phyloP scores from a whole-genome alignment of 1,140 invertebrate species.

The Wasmannia auropunctata region DNA sequence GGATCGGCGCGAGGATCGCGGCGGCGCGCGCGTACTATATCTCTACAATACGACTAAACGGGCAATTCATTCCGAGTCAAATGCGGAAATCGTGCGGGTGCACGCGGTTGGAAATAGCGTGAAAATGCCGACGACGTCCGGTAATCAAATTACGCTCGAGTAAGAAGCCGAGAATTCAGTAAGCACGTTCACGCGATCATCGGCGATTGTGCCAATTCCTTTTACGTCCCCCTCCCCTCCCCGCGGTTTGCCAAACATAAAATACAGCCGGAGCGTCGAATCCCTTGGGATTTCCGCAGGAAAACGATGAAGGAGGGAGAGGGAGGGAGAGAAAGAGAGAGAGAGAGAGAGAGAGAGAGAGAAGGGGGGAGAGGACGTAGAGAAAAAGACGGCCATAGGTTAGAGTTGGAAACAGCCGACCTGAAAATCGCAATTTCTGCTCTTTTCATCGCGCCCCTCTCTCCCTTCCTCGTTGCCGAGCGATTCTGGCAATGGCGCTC shows the following conservation, averaged over 20 bases:
- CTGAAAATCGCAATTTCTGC: slow-evolving; percentile 65
- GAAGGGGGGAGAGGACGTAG: background rate
- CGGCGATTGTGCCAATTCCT: slow-evolving; percentile 15
- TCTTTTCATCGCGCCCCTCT: slow-evolving; percentile 21
- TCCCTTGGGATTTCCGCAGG: slow-evolving; percentile 20
- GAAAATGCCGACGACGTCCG: background rate
- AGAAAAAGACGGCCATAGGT: background rate
- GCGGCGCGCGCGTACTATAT: background rate
- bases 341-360: background rate
- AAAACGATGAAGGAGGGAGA: background rate
- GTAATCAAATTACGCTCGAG: slow-evolving; percentile 38
- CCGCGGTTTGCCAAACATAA: slow-evolving; percentile 48
- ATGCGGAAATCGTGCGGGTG: background rate
- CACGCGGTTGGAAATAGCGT: background rate
- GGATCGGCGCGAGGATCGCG: background rate
- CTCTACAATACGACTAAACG: slow-evolving; percentile 23
- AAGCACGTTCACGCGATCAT: slow-evolving; percentile 12
- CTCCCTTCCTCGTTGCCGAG: background rate
- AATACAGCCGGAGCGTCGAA: slow-evolving; percentile 23
- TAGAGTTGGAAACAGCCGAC: slow-evolving; percentile 43
- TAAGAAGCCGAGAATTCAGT: background rate
- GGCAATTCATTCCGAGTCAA: slow-evolving; percentile 37
- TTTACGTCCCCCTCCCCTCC: background rate
- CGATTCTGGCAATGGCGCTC: slow-evolving; percentile 37
- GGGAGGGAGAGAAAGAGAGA: background rate